Evolutionary conservation across 2,888 invertebrate species (phyloP).

Genomic region (Aphrophora alni): DNA sequence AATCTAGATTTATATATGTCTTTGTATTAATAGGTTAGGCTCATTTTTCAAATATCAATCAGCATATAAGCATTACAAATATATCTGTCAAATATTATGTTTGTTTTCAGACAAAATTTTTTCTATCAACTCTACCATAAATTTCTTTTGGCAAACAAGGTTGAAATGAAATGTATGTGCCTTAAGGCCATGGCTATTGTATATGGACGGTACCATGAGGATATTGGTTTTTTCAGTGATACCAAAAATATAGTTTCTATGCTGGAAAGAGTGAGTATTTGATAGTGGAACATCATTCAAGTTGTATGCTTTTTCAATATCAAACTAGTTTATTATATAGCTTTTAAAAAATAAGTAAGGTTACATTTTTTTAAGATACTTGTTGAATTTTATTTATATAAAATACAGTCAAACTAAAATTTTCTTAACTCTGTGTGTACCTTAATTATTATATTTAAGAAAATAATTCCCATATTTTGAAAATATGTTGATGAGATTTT

Average conservation of each 20-base stretch:
- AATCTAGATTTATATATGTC: no score
- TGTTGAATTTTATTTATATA: no score
- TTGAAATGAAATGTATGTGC: slow-evolving; percentile 97
- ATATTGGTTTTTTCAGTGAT: slow-evolving; percentile 97
- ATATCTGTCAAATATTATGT: slow-evolving; percentile 10
- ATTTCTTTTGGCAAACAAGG: slow-evolving; percentile 90
- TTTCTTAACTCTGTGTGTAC: no score
- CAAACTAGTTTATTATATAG: no score
- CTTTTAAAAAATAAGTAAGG: no score
- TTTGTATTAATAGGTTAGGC: neutral
- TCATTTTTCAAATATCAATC: slow-evolving; percentile 4
- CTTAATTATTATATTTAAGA: no score
- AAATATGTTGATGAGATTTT: no score
- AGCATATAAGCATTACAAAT: neutral
- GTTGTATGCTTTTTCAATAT: no score
- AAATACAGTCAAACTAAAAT: no score
- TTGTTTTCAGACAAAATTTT: slow-evolving; percentile 80
- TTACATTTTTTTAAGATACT: no score
- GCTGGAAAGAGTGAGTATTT: slow-evolving; percentile 80
- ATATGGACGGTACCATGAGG: slow-evolving; percentile 94
- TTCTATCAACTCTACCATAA: slow-evolving; percentile 99
- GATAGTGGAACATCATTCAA: no score
- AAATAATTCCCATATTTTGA: no score
- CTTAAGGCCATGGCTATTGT: slow-evolving; percentile 97
- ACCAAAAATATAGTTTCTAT: slow-evolving; percentile 95